Evolutionary conservation across 2,113 vertebrate genomes (phyloP).

Genomic region (Microcebus ravelobensis): DNA sequence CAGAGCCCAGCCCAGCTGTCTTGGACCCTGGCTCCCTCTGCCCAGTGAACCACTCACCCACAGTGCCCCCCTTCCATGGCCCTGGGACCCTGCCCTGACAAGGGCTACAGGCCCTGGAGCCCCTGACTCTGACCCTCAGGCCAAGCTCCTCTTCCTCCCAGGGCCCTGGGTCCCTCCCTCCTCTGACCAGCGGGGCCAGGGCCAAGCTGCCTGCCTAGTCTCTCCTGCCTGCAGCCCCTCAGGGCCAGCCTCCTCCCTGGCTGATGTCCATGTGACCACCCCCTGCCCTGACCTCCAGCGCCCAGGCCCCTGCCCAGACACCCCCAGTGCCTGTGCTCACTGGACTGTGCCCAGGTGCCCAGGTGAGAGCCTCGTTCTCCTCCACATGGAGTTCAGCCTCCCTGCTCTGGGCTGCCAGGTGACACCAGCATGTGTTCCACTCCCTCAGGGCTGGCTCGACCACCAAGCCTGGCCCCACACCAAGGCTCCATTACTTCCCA

Average conservation of each 20-base stretch:
- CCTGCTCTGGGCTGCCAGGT: background rate
- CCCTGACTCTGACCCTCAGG: background rate
- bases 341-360: background rate
- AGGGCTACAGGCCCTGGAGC: no score
- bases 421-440: background rate
- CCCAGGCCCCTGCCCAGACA: background rate
- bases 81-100: background rate
- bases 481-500: background rate
- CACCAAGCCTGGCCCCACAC: no score
- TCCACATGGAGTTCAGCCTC: background rate
- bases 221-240: background rate
- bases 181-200: background rate
- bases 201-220: no score
- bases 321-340: fast-evolving
- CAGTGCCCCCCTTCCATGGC: background rate
- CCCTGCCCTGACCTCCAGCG: no score
- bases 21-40: background rate
- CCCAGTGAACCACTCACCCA: background rate
- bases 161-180: background rate
- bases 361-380: background rate
- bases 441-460: no score
- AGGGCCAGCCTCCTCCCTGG: no score
- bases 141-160: background rate
- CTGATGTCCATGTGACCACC: background rate
- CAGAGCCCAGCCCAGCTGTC: background rate